Percentiles rank a stretch among this genome's conserved stretches.
phyloP scores from a whole-genome alignment of 2,888 invertebrate species.

The Psylliodes chrysocephalus region DNA sequence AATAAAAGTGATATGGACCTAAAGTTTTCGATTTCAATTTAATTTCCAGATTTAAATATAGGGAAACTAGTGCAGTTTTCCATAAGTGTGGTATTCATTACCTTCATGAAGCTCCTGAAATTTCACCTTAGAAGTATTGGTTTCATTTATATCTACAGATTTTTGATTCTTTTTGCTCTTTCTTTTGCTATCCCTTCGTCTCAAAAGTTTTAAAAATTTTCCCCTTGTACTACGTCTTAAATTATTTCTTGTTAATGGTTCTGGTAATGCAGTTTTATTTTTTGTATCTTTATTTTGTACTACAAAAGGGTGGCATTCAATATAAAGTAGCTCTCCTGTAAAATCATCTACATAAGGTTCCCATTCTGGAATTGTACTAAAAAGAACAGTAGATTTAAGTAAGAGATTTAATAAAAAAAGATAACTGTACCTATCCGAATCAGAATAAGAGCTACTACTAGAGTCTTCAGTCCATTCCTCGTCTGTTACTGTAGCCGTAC shows the following conservation, averaged over 20 bases:
- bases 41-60: too few species aligned
- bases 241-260: slow-evolving; percentile 58
- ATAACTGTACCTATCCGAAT: slow-evolving; percentile 70
- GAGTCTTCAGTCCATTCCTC: slow-evolving; percentile 61
- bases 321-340: slow-evolving; percentile 75
- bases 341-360: slow-evolving; percentile 71
- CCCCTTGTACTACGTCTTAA: slow-evolving; percentile 63
- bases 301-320: slow-evolving; percentile 68
- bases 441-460: slow-evolving; percentile 67
- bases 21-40: too few species aligned
- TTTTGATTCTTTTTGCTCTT: slow-evolving; percentile 61
- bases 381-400: slow-evolving; percentile 34
- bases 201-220: slow-evolving; percentile 67
- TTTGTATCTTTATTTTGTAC: slow-evolving; percentile 55
- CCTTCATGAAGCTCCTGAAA: slow-evolving; percentile 33
- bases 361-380: slow-evolving; percentile 76
- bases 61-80: too few species aligned
- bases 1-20: too few species aligned
- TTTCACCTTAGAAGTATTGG: slow-evolving; percentile 50
- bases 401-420: background rate
- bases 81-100: too few species aligned
- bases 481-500: slow-evolving; percentile 49
- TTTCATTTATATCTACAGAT: slow-evolving; percentile 50
- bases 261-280: slow-evolving; percentile 46
- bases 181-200: slow-evolving; percentile 67